A percentile compares a stretch with the other conserved stretches of the same genome.
These are phyloP conservation scores for Anseranas semipalmata DNA, from an alignment of 2,113 vertebrate species.

Conservation along the genomic window DNA sequence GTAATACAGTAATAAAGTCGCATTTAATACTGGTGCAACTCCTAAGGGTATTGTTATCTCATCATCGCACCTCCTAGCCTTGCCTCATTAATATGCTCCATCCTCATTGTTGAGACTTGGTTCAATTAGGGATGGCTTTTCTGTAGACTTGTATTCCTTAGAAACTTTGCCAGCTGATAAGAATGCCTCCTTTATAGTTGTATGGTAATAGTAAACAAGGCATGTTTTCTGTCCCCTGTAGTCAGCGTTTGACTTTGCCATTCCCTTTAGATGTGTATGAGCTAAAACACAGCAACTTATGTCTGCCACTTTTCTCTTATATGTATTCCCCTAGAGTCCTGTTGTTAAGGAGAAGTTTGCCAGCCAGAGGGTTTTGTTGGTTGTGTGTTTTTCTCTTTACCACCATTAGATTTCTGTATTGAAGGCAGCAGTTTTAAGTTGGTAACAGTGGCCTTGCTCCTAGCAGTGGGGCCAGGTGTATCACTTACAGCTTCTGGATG, in stretches of 20 bases:
- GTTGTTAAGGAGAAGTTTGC: conserved; percentile 4
- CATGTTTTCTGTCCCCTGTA: background rate
- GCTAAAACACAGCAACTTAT: background rate
- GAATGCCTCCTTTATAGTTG: conserved; percentile 49
- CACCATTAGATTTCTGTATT: background rate
- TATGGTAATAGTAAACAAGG: conserved; percentile 48
- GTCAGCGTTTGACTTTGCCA: background rate
- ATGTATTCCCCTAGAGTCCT: background rate
- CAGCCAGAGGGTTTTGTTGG: background rate
- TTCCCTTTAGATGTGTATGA: background rate
- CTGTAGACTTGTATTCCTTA: conserved; percentile 39
- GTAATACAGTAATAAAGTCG: conserved; percentile 44
- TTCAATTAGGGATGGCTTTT: conserved; percentile 72
- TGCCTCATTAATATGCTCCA: conserved; percentile 68
- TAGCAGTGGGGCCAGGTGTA: background rate
- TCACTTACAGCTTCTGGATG: background rate
- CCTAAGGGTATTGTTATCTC: conserved; percentile 66
- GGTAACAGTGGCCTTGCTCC: background rate
- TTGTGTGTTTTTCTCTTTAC: background rate
- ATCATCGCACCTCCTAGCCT: conserved; percentile 49
- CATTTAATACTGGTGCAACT: conserved; percentile 35
- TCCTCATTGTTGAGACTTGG: conserved; percentile 60
- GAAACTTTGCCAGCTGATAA: conserved; percentile 70
- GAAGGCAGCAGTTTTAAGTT: background rate
- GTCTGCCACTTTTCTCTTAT: background rate